Conservation (phyloP, 2,113 vertebrate species). For the Aplodontia rufa region DNA sequence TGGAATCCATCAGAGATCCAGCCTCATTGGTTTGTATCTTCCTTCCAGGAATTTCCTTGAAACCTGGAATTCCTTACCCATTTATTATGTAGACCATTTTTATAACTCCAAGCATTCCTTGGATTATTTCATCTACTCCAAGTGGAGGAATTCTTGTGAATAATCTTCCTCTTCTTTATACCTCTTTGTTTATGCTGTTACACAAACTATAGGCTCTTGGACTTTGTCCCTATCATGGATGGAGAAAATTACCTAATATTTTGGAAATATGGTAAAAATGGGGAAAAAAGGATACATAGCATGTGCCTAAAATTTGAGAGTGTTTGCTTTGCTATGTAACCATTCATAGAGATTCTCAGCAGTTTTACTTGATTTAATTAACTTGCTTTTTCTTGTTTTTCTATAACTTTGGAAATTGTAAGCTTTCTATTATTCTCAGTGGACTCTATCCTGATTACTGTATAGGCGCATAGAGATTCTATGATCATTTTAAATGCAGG, state of each 20-base stretch:
- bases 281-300: background rate
- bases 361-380: slow-evolving; percentile 16
- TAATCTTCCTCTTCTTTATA: background rate
- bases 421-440: background rate
- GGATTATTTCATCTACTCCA: background rate
- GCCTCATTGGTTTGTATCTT: background rate
- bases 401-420: slow-evolving; percentile 28
- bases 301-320: background rate
- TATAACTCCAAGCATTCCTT: background rate
- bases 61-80: background rate
- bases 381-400: background rate
- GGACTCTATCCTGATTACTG: background rate
- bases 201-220: background rate
- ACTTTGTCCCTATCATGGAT: background rate
- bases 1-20: background rate
- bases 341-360: background rate
- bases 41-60: background rate
- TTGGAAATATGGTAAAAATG: slow-evolving; percentile 3
- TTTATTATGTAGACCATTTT: background rate
- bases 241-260: background rate
- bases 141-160: background rate
- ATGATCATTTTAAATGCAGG: slow-evolving; percentile 20
- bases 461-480: background rate
- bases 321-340: slow-evolving; percentile 15
- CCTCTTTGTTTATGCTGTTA: background rate